Conservation (phyloP, 1,140 invertebrate genomes). For the Carposina sasakii region DNA sequence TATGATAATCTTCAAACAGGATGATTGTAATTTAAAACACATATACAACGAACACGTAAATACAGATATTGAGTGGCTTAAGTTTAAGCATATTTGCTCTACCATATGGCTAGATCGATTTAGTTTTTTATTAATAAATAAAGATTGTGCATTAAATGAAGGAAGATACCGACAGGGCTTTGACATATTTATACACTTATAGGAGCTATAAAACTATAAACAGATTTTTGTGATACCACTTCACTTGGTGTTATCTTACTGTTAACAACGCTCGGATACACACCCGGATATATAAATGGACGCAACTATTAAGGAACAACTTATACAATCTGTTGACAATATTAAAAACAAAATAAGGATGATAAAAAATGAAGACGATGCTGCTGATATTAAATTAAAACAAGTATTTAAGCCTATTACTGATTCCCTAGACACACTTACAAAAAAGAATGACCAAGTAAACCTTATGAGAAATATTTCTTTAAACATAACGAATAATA, state of each 20-base stretch:
- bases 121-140: conserved; percentile 38
- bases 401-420: conserved; percentile 2
- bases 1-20: conserved; percentile 51
- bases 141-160: conserved; percentile 28
- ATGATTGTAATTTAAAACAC: conserved; percentile 54
- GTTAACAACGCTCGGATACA: background rate
- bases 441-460: background rate
- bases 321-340: conserved; percentile 2
- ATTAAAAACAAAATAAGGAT: conserved; percentile 5
- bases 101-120: conserved; percentile 34
- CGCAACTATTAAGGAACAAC: background rate
- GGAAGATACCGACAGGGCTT: conserved; percentile 37
- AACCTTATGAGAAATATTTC: no score
- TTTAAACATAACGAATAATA: background rate
- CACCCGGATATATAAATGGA: background rate
- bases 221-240: background rate
- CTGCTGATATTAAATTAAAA: conserved; percentile 1
- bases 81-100: conserved; percentile 39
- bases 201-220: background rate
- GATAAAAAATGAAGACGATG: background rate
- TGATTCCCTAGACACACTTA: conserved; percentile 3
- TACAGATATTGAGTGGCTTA: conserved; percentile 36
- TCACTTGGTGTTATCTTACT: background rate
- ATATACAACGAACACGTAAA: conserved; percentile 51
- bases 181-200: conserved; percentile 16